Conservation (phyloP, 2,888 invertebrate species). For the Slavum lentiscoides region DNA sequence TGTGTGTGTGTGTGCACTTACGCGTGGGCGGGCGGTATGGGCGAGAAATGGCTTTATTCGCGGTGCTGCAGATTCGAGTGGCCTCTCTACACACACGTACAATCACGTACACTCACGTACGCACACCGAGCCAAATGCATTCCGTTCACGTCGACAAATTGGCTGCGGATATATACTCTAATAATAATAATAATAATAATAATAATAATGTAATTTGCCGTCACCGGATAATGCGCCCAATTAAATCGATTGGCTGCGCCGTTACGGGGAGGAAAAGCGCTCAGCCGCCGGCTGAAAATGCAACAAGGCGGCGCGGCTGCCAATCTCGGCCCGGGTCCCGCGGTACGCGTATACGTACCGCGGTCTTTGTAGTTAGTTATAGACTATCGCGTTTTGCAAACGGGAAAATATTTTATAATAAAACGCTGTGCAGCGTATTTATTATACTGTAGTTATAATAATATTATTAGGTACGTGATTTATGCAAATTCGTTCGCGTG, state of each 20-base stretch:
- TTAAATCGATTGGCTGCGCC: conserved; percentile 28
- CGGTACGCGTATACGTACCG: too few relatives aligned
- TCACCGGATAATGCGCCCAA: conserved; percentile 3
- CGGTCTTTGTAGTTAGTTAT: too few relatives aligned
- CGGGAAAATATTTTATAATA: too few relatives aligned
- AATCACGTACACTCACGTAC: too few relatives aligned
- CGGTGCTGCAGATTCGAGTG: conserved; percentile 20
- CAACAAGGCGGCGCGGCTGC: conserved; percentile 2
- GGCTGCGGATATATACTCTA: conserved; percentile 25
- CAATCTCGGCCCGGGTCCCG: background rate
- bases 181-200: too few relatives aligned
- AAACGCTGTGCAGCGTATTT: too few relatives aligned
- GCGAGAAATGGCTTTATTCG: conserved; percentile 32
- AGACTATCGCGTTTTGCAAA: too few relatives aligned
- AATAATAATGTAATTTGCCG: background rate
- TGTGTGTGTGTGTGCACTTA: background rate
- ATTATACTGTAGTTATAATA: too few relatives aligned
- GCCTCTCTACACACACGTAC: background rate
- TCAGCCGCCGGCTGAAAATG: background rate
- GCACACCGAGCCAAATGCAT: conserved; percentile 21
- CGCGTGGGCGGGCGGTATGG: background rate
- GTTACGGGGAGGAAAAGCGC: conserved; percentile 5
- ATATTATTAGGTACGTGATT: too few relatives aligned
- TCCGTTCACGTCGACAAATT: conserved; percentile 49
- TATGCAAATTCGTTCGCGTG: too few relatives aligned